Evolutionary conservation across 2,113 vertebrate species (phyloP).

Genomic region (Oncorhynchus nerka): DNA sequence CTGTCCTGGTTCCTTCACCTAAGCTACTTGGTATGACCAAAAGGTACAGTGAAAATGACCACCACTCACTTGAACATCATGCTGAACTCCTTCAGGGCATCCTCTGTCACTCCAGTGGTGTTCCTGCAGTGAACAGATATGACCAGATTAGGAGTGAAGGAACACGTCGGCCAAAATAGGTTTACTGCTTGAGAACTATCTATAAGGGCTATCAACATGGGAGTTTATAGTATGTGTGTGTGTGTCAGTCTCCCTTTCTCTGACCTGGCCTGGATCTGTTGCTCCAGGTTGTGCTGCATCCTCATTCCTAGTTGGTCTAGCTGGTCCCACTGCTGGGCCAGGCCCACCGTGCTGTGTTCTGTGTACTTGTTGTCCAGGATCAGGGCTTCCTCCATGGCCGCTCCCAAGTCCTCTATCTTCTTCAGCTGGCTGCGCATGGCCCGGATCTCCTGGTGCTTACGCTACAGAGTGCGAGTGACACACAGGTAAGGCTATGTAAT

Average conservation of each 20-base stretch:
- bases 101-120: constrained; percentile 97
- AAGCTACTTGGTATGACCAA: too few species aligned
- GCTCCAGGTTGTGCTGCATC: constrained; percentile 99
- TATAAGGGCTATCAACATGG: too few species aligned
- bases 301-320: constrained; percentile 98
- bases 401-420: constrained; percentile 97
- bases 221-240: too few species aligned
- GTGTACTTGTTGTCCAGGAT: constrained; percentile 99
- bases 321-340: constrained; percentile 99
- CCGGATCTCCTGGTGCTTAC: constrained; percentile 97
- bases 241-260: background rate
- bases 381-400: constrained; percentile 96
- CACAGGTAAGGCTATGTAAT: background rate
- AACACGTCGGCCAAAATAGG: too few species aligned
- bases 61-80: constrained; percentile 99
- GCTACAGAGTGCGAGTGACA: constrained; percentile 62
- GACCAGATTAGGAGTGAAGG: background rate
- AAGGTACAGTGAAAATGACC: background rate
- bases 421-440: constrained; percentile 98
- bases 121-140: constrained; percentile 73
- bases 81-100: constrained; percentile 99
- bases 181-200: too few species aligned
- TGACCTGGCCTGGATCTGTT: constrained; percentile 98
- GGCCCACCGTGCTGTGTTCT: constrained; percentile 96
- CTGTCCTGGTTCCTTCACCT: too few species aligned